Evolutionary conservation across 2,113 vertebrate species (phyloP).

Genomic region (Argyrosomus japonicus): DNA sequence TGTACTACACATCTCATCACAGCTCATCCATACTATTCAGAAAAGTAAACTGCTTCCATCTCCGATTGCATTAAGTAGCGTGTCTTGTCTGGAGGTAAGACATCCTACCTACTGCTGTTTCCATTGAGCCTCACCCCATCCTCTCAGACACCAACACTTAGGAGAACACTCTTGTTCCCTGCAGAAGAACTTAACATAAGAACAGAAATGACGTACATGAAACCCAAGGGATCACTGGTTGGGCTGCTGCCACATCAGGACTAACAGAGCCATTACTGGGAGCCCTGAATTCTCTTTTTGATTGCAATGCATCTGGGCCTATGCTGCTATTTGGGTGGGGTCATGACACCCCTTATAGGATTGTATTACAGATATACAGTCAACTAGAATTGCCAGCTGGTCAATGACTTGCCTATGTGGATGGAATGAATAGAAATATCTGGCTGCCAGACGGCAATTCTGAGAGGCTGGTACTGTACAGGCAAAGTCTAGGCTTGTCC

Average conservation of each 20-base stretch:
- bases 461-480: too few species aligned
- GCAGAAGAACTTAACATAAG: too few species aligned
- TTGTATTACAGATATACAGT: neutral
- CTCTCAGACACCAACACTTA: conserved; percentile 1
- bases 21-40: conserved; percentile 34
- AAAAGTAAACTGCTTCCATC: conserved; percentile 31
- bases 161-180: neutral
- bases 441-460: too few species aligned
- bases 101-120: neutral
- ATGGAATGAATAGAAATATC: too few species aligned
- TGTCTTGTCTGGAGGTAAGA: conserved; percentile 18
- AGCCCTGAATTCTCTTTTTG: neutral
- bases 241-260: conserved; percentile 2
- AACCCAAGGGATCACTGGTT: conserved; percentile 14
- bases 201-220: neutral
- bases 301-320: neutral
- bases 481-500: neutral
- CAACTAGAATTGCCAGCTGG: too few species aligned
- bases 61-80: conserved; percentile 11
- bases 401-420: too few species aligned
- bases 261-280: neutral
- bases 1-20: conserved; percentile 66
- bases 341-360: neutral
- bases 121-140: conserved; percentile 34
- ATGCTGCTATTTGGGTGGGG: neutral